phyloP scores from a whole-genome alignment of 2,113 vertebrate genomes.

The Hemibagrus wyckioides region DNA sequence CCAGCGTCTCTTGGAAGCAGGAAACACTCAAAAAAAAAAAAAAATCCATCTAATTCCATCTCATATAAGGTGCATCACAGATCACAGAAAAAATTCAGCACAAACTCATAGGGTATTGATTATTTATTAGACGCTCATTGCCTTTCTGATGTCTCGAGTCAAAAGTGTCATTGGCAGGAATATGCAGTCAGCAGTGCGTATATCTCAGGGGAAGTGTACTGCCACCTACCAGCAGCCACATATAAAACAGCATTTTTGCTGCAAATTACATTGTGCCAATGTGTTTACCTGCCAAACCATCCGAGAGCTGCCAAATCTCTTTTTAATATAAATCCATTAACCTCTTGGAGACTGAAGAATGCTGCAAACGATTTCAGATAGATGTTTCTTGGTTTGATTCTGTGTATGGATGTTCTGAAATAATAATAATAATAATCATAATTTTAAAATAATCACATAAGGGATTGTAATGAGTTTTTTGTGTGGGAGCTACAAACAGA shows the following conservation, averaged over 20 bases:
- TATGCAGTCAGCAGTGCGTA: slow-evolving; percentile 41
- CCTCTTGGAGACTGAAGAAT: slow-evolving; percentile 53
- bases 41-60: slow-evolving; percentile 1
- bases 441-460: neutral
- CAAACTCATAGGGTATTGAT: neutral
- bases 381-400: slow-evolving; percentile 12
- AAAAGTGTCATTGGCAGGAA: slow-evolving; percentile 35
- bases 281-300: slow-evolving; percentile 54
- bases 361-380: slow-evolving; percentile 24
- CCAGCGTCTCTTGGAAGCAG: neutral
- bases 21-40: too few relatives aligned
- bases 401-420: neutral
- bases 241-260: slow-evolving; percentile 51
- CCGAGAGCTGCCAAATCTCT: slow-evolving; percentile 54
- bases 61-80: slow-evolving; percentile 18
- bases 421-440: neutral
- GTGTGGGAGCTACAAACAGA: neutral
- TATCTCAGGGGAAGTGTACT: slow-evolving; percentile 48
- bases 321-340: slow-evolving; percentile 61
- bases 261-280: slow-evolving; percentile 59
- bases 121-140: slow-evolving; percentile 13
- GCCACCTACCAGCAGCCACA: slow-evolving; percentile 44
- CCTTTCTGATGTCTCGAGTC: slow-evolving; percentile 32
- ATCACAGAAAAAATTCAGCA: slow-evolving; percentile 8
- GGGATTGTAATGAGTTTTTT: neutral